phyloP scores from a whole-genome alignment of 2,113 vertebrate genomes.

The Hepsetus odoe region DNA sequence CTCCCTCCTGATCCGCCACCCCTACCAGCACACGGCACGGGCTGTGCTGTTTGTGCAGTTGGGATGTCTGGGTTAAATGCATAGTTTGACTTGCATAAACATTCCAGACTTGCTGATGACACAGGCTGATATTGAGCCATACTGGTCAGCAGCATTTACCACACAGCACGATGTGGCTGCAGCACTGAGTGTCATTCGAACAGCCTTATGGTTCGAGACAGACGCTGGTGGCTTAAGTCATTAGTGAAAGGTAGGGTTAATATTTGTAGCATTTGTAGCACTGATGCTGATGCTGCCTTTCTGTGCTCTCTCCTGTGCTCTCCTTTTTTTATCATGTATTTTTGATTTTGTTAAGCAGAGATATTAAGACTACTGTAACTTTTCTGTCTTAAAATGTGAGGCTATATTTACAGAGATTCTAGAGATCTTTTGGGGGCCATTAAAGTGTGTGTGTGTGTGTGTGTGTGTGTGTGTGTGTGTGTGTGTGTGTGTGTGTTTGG shows the following conservation, averaged over 20 bases:
- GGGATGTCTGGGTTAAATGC: conserved; percentile 9
- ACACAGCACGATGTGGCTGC: neutral
- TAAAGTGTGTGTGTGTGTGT: too few species aligned
- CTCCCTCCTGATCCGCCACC: neutral
- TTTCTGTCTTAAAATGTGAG: too few species aligned
- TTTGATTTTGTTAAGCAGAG: too few species aligned
- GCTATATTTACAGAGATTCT: too few species aligned
- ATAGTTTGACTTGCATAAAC: conserved; percentile 1
- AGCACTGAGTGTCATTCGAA: neutral
- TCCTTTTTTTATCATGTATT: neutral
- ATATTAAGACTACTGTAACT: too few species aligned
- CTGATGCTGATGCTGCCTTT: neutral
- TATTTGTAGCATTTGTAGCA: conserved; percentile 6
- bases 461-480: too few species aligned
- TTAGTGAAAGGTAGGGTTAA: neutral
- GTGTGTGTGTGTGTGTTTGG: too few species aligned
- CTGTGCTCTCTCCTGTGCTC: neutral
- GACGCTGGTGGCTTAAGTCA: neutral
- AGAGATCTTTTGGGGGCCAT: too few species aligned
- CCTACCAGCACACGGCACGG: neutral
- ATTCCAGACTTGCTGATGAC: conserved; percentile 26
- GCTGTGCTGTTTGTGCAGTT: conserved; percentile 13
- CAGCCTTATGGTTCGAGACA: neutral
- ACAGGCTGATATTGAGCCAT: neutral
- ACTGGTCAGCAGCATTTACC: neutral